Conservation (phyloP, 2,113 vertebrate species). For the Murina feae region DNA sequence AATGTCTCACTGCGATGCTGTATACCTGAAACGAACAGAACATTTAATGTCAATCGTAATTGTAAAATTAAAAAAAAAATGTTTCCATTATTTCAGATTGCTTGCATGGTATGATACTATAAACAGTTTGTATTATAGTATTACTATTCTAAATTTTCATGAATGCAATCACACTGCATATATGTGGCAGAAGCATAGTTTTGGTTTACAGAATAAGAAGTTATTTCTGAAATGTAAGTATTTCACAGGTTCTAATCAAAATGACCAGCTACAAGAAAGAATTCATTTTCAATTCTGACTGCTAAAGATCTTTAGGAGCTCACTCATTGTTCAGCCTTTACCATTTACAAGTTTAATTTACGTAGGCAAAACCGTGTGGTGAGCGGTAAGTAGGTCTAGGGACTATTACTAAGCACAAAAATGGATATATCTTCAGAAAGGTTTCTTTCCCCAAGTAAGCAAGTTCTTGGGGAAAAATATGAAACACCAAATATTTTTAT, state of each 20-base stretch:
- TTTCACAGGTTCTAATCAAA: not conserved
- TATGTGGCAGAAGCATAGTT: not conserved
- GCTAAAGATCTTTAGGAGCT: not conserved
- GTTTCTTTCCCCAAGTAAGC: not conserved
- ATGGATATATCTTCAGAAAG: not conserved
- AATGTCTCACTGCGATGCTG: not conserved
- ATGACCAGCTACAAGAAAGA: not conserved
- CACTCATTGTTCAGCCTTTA: not conserved
- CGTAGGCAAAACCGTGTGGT: not conserved
- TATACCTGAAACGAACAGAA: not conserved
- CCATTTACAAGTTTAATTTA: not conserved
- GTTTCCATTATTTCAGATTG: not conserved
- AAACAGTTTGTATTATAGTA: not conserved
- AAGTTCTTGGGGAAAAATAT: not conserved
- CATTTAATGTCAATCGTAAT: not conserved
- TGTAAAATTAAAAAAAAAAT: not conserved
- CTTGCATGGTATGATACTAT: not conserved
- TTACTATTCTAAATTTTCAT: not conserved
- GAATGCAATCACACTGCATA: not conserved
- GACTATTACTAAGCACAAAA: not conserved
- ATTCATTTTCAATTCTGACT: not conserved
- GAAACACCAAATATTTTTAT: not conserved
- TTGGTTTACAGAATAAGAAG: not conserved
- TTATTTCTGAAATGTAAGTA: conserved; percentile 1
- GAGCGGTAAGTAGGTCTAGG: not conserved